A percentile compares a stretch with the other conserved stretches of the same genome.
phyloP scores from a whole-genome alignment of 2,888 invertebrate species.

The Yponomeuta sedellus region DNA sequence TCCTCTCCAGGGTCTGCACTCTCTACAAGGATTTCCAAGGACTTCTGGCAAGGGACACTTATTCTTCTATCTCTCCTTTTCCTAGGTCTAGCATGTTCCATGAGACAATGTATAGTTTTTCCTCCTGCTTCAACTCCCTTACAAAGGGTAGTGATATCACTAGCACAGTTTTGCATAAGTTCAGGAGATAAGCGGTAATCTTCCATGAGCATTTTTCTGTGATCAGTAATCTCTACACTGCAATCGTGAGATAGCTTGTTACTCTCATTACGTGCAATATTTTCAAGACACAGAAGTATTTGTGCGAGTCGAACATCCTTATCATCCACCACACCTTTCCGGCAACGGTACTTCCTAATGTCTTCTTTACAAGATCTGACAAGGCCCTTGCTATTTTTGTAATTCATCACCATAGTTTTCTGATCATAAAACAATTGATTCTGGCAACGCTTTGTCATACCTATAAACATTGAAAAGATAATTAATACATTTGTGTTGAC shows the following conservation, averaged over 20 bases:
- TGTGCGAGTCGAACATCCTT: conserved; percentile 91
- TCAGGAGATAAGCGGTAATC: conserved; percentile 96
- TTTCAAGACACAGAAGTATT: conserved; percentile 95
- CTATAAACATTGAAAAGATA: conserved; percentile 34
- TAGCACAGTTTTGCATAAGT: conserved; percentile 89
- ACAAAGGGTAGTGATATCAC: conserved; percentile 88
- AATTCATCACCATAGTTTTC: conserved; percentile 92
- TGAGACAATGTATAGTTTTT: conserved; percentile 95
- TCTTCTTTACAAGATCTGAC: conserved; percentile 93
- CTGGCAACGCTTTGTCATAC: conserved; percentile 82
- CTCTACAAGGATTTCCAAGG: conserved; percentile 87
- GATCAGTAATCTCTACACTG: conserved; percentile 91
- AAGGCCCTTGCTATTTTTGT: conserved; percentile 91
- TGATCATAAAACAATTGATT: conserved; percentile 90
- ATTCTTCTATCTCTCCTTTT: conserved; percentile 80
- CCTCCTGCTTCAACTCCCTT: conserved; percentile 86
- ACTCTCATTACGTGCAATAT: conserved; percentile 81
- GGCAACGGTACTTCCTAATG: conserved; percentile 89
- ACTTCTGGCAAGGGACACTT: conserved; percentile 82
- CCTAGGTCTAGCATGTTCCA: conserved; percentile 88
- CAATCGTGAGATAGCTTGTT: conserved; percentile 87
- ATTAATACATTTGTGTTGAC: background rate
- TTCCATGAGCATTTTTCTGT: conserved; percentile 93
- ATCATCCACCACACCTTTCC: conserved; percentile 87
- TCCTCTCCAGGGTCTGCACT: conserved; percentile 96